Evolutionary conservation across 2,113 vertebrate species (phyloP).

Genomic region (Numida meleagris): DNA sequence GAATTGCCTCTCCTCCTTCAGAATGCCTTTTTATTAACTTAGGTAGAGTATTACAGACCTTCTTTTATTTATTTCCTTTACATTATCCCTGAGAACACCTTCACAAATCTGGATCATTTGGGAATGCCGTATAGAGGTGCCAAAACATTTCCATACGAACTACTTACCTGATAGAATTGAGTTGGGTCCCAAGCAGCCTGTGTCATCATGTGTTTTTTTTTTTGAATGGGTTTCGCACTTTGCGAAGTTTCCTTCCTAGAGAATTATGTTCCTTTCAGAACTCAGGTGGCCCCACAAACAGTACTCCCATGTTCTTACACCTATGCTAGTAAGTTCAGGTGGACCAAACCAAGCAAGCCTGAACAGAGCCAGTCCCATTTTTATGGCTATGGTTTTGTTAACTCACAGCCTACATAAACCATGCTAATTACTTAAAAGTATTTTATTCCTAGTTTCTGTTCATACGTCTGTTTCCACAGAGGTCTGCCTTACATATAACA

Average conservation of each 20-base stretch:
- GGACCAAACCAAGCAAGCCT: neutral
- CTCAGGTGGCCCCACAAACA: neutral
- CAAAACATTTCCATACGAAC: neutral
- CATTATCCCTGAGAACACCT: neutral
- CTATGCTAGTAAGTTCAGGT: neutral
- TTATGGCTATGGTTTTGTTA: neutral
- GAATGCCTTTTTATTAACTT: neutral
- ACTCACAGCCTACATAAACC: rapidly evolving
- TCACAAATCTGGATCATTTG: neutral
- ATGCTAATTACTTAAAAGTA: neutral
- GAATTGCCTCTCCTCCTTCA: neutral
- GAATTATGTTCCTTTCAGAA: neutral
- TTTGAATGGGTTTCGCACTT: neutral
- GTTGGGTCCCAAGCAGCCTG: neutral
- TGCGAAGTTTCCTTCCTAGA: neutral
- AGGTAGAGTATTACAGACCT: neutral
- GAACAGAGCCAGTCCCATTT: neutral
- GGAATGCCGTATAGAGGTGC: neutral
- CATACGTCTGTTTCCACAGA: neutral
- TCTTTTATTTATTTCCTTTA: neutral
- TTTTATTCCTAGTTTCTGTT: neutral
- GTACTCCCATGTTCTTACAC: neutral
- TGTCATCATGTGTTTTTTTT: neutral
- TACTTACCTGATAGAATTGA: neutral
- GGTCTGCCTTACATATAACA: neutral